Percentiles rank a stretch among this genome's conserved stretches.
Conservation (phyloP, 2,797 vertebrate species). For the Glossophaga mutica region DNA sequence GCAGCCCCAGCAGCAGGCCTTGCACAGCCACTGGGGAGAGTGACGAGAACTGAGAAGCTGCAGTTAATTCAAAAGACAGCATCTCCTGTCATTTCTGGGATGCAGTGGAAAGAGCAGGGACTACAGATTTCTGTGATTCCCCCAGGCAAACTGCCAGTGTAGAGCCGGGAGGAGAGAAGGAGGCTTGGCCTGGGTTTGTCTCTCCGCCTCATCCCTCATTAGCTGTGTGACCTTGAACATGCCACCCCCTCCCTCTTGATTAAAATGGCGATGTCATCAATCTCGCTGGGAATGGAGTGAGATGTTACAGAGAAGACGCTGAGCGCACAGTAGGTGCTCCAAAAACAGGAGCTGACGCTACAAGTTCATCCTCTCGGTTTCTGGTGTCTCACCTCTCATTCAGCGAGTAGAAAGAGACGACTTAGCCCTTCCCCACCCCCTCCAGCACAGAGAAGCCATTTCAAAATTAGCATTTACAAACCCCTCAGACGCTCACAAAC, state of each 20-base stretch:
- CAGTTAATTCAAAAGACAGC: not conserved
- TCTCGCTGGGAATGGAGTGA: not conserved
- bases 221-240: not conserved
- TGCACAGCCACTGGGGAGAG: fast-evolving
- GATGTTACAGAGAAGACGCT: not conserved
- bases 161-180: fast-evolving
- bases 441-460: not conserved
- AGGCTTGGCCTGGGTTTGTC: not conserved
- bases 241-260: not conserved
- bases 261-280: not conserved
- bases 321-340: not conserved
- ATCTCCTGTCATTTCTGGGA: fast-evolving
- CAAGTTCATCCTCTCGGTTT: fast-evolving
- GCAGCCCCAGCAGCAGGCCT: not conserved
- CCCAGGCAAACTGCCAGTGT: not conserved
- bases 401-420: not conserved
- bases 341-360: not conserved
- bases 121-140: not conserved
- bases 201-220: not conserved
- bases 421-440: too few relatives aligned
- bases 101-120: too few relatives aligned
- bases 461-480: constrained; percentile 55
- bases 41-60: not conserved
- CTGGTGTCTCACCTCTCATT: not conserved
- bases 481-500: not conserved